These are phyloP conservation scores for Dromius quadrimaculatus DNA, from an alignment of 2,888 invertebrate genomes.

Conservation along the genomic window DNA sequence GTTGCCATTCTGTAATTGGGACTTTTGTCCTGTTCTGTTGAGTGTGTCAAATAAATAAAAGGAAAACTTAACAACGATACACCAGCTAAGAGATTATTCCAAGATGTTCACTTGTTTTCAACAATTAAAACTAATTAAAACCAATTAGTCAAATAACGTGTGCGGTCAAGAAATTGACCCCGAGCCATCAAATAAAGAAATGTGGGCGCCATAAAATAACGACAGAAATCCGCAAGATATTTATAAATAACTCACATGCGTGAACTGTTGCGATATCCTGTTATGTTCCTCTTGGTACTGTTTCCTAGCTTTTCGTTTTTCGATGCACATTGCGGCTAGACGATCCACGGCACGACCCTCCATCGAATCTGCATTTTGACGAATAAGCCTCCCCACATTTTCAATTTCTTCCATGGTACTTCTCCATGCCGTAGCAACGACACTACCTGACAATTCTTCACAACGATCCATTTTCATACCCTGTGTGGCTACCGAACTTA, in stretches of 20 bases:
- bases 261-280: slow-evolving; percentile 84
- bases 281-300: slow-evolving; percentile 90
- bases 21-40: too few species aligned
- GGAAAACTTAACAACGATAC: slow-evolving; percentile 4
- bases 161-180: slow-evolving; percentile 47
- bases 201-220: neutral
- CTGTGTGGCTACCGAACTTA: slow-evolving; percentile 84
- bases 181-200: slow-evolving; percentile 12
- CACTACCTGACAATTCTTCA: slow-evolving; percentile 79
- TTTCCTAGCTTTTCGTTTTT: slow-evolving; percentile 88
- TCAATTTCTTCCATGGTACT: slow-evolving; percentile 92
- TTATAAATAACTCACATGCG: slow-evolving; percentile 73
- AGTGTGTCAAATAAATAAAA: slow-evolving; percentile 15
- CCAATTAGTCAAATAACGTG: slow-evolving; percentile 42
- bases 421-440: slow-evolving; percentile 81
- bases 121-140: slow-evolving; percentile 48
- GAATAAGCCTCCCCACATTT: slow-evolving; percentile 83
- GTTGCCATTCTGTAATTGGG: too few species aligned
- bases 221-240: slow-evolving; percentile 4
- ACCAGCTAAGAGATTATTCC: slow-evolving; percentile 7
- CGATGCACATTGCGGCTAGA: slow-evolving; percentile 83
- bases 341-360: slow-evolving; percentile 87
- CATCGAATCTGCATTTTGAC: slow-evolving; percentile 86
- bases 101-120: slow-evolving; percentile 10
- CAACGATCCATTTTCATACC: slow-evolving; percentile 86